Conservation (phyloP, 2,113 vertebrate genomes). For the Hirundichthys speculiger region DNA sequence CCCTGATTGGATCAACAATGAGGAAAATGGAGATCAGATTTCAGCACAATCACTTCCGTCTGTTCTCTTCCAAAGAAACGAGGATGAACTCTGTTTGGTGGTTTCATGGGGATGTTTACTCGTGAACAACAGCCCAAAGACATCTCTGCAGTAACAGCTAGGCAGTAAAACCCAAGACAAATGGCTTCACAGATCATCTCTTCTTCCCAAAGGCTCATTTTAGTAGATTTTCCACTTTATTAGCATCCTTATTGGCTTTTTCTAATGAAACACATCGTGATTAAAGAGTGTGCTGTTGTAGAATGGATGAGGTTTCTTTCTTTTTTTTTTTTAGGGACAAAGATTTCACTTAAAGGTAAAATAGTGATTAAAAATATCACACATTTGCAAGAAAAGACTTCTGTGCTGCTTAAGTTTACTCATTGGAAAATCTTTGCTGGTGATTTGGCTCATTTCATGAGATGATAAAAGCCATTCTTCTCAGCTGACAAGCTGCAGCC, state of each 20-base stretch:
- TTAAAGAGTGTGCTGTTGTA: neutral
- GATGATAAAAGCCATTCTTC: no score
- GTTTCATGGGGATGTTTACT: conserved; percentile 19
- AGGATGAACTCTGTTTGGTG: neutral
- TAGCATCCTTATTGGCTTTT: conserved; percentile 25
- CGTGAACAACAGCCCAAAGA: neutral
- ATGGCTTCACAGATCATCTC: conserved; percentile 35
- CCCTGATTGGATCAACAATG: neutral
- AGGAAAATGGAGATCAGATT: conserved; percentile 21
- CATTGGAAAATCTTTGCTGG: no score
- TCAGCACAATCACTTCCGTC: conserved; percentile 2
- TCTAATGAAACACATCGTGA: conserved; percentile 3
- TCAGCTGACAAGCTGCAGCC: no score
- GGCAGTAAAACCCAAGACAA: conserved; percentile 10
- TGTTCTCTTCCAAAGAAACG: neutral
- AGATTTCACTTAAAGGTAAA: no score
- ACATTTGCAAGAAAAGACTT: no score
- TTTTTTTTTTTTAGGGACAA: no score
- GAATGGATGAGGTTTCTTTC: no score
- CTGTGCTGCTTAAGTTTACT: no score
- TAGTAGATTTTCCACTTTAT: conserved; percentile 31
- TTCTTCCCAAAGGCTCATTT: conserved; percentile 7
- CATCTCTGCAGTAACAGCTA: conserved; percentile 1
- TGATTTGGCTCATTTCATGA: no score
- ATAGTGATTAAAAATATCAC: no score